phyloP scores from a whole-genome alignment of 2,888 invertebrate genomes.

The Lepas anatifera region DNA sequence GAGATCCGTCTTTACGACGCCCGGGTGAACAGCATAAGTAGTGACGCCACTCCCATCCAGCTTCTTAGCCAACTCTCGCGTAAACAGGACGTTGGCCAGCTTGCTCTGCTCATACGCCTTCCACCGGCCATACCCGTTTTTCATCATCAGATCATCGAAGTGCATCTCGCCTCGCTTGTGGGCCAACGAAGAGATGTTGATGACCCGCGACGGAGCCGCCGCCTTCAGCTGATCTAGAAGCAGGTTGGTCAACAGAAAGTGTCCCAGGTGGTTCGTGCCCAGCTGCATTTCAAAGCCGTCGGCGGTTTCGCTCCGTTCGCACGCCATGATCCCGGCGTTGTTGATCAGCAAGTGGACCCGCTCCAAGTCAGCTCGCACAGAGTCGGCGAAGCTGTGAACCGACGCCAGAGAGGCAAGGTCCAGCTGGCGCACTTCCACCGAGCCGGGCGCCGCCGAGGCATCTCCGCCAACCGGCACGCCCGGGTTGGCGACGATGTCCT shows the following conservation, averaged over 20 bases:
- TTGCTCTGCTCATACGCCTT: conserved; percentile 32
- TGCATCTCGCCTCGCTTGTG: conserved; percentile 38
- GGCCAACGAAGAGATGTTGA: conserved; percentile 58
- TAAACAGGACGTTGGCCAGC: conserved; percentile 32
- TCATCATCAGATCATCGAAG: conserved; percentile 23
- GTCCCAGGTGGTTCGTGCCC: conserved; percentile 70
- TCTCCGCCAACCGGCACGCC: too few species aligned
- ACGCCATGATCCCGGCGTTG: conserved; percentile 74
- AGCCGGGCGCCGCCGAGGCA: conserved; percentile 44
- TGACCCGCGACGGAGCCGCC: conserved; percentile 48
- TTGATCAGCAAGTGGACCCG: conserved; percentile 71
- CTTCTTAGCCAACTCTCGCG: conserved; percentile 29
- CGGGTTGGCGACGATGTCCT: neutral
- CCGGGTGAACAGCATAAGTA: conserved; percentile 36
- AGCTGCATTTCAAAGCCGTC: conserved; percentile 73
- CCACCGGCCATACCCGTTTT: conserved; percentile 19
- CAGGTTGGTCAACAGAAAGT: conserved; percentile 63
- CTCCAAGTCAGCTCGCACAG: conserved; percentile 57
- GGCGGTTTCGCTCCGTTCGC: conserved; percentile 46
- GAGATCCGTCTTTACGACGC: conserved; percentile 34
- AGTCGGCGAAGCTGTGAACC: conserved; percentile 68
- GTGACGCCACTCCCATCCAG: conserved; percentile 33
- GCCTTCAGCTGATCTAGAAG: conserved; percentile 51
- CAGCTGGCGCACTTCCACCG: conserved; percentile 54
- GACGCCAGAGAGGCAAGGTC: conserved; percentile 67